Percentiles rank a stretch among this genome's conserved stretches.
phyloP scores from a whole-genome alignment of 2,113 vertebrate species.

The Carettochelys insculpta region DNA sequence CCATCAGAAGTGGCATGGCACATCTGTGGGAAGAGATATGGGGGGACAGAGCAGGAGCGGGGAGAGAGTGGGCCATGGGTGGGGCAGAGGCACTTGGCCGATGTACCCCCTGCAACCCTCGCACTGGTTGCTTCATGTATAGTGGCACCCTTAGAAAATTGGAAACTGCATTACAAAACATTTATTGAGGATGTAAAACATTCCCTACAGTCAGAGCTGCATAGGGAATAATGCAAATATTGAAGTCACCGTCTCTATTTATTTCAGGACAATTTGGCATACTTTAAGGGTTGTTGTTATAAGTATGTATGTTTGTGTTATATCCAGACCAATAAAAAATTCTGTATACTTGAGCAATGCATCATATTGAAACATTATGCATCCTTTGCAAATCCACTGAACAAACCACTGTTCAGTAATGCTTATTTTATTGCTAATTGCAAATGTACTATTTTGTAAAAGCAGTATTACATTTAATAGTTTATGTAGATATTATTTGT shows the following conservation, averaged over 20 bases:
- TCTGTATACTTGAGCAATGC: background rate
- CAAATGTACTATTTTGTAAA: background rate
- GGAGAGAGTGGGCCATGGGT: no score
- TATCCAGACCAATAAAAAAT: background rate
- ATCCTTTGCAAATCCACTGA: background rate
- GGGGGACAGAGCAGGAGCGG: no score
- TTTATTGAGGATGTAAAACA: background rate
- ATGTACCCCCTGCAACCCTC: no score
- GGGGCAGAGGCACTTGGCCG: no score
- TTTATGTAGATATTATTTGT: background rate
- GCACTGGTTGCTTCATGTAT: no score
- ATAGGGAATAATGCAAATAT: background rate
- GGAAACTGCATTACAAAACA: background rate
- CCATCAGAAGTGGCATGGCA: no score
- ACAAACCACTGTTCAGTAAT: background rate
- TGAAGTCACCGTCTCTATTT: background rate
- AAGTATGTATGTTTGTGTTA: background rate
- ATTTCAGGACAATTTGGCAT: background rate
- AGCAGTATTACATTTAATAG: background rate
- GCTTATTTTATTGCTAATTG: background rate
- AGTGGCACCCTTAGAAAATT: background rate
- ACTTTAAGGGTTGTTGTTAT: background rate
- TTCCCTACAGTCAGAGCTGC: background rate
- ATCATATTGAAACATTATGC: no score
- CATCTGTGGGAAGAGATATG: no score